Evolutionary conservation across 2,797 vertebrate species (phyloP), one percentile per base, ranked within the genome.

Genomic region (Pangasius larnaudii): DNA sequence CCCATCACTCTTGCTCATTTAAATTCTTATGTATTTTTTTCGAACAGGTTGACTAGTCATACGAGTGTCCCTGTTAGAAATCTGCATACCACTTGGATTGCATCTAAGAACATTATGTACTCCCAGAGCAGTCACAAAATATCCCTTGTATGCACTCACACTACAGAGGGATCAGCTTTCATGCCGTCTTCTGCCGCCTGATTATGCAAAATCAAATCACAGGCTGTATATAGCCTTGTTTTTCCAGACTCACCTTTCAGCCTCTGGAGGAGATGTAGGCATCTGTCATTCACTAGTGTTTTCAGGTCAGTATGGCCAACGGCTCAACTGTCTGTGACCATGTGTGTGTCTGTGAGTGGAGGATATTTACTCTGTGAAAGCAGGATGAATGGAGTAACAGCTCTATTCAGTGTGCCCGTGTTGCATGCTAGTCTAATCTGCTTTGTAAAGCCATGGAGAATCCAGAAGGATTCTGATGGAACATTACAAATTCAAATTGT

Each of bases 401-500:
- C 91, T 92, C 90, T 91, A 90, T 92, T 92, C 91, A 91, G 89
- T 80, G 85, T 88, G 88, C 85, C 89, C 82, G 33, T 90, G 88
- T 85, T 85, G 88, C 82, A 87, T 83, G 87, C 89, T 90, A 83
- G 86, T 88, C 85, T 90, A 91, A 92, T 93, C 92, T 91, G 90
- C 86, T 89, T 90, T 89, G 88, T 89, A 91, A 91, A 91, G 91
- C 86, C 72, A 89, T 83, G 81, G 84, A 86, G 89, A 89, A 90
- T 89, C 88, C 87, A 80, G 88, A 89, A 88, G 88, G 90, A 90
- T 90, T 90, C 88, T 53, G 86, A 80, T 69, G 71, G 74, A 89
- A 83, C 89, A 91, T 93, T 90, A 87, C 90, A 91, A 91, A 91
- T 90, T 91, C 88, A 92, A 91, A 92, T 93, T 77, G 88, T 87